Evolutionary conservation across 2,113 vertebrate species (phyloP).

Genomic region (Aramus guarauna): DNA sequence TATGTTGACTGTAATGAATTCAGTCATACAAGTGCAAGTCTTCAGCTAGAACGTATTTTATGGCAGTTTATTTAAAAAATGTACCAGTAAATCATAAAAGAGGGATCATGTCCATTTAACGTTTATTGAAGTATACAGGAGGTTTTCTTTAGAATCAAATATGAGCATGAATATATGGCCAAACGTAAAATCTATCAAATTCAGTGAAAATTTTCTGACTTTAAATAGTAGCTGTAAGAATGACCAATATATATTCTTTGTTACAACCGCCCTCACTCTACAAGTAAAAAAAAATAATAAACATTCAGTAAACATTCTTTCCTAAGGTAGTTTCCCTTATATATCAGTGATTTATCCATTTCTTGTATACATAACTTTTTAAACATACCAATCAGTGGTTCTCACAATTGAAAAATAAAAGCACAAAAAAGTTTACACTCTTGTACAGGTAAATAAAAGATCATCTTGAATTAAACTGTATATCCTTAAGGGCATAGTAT

Average conservation of each 20-base stretch:
- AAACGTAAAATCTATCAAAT: slow-evolving; percentile 85
- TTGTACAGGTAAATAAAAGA: slow-evolving; percentile 99
- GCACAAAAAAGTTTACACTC: slow-evolving; percentile 99
- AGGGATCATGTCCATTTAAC: slow-evolving; percentile 87
- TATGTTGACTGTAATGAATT: slow-evolving; percentile 82
- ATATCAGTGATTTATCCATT: slow-evolving; percentile 92
- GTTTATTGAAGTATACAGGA: slow-evolving; percentile 93
- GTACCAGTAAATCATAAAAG: slow-evolving; percentile 89
- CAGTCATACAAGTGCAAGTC: slow-evolving; percentile 86
- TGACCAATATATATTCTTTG: slow-evolving; percentile 92
- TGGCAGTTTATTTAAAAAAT: slow-evolving; percentile 86
- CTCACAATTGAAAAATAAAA: slow-evolving; percentile 98
- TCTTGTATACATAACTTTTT: slow-evolving; percentile 97
- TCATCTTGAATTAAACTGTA: slow-evolving; percentile 85
- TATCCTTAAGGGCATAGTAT: slow-evolving; percentile 90
- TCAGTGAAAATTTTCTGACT: slow-evolving; percentile 82
- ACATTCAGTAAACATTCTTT: slow-evolving; percentile 99
- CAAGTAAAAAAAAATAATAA: slow-evolving; percentile 87
- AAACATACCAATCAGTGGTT: slow-evolving; percentile 99
- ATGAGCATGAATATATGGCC: slow-evolving; percentile 86
- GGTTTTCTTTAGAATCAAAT: slow-evolving; percentile 85
- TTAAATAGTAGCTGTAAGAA: slow-evolving; percentile 93
- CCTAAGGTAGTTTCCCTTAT: slow-evolving; percentile 97
- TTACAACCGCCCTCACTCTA: slow-evolving; percentile 88
- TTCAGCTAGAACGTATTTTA: slow-evolving; percentile 77